Conservation (phyloP, 2,113 vertebrate species). For the Microtus oregoni region DNA sequence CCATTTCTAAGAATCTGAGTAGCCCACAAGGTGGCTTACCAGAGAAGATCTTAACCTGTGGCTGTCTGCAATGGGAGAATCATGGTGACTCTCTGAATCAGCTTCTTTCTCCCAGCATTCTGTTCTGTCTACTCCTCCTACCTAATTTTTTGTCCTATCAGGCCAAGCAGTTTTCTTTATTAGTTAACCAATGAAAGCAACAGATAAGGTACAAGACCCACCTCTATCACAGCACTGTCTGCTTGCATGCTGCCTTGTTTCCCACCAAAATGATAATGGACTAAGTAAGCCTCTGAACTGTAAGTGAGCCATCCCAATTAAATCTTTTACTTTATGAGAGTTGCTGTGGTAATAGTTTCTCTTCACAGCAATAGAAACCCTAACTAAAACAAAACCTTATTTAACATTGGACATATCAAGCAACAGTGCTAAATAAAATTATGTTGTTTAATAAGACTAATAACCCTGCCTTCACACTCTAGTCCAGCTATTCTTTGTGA, state of each 20-base stretch:
- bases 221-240: background rate
- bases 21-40: no score
- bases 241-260: background rate
- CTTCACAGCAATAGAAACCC: background rate
- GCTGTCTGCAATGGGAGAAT: no score
- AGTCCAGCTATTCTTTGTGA: background rate
- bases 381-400: background rate
- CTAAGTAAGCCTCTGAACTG: background rate
- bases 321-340: background rate
- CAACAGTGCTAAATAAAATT: background rate
- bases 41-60: no score
- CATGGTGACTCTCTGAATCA: no score
- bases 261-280: background rate
- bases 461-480: background rate
- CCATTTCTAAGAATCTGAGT: no score
- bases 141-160: no score
- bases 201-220: no score
- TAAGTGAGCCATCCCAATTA: background rate
- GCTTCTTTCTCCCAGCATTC: no score
- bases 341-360: no score
- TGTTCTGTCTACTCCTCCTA: no score
- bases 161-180: no score
- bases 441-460: background rate
- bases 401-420: background rate
- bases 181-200: no score